A percentile compares a stretch with the other conserved stretches of the same genome.
These are phyloP conservation scores for Tetrax tetrax DNA, from an alignment of 2,113 vertebrate species.

Conservation along the genomic window DNA sequence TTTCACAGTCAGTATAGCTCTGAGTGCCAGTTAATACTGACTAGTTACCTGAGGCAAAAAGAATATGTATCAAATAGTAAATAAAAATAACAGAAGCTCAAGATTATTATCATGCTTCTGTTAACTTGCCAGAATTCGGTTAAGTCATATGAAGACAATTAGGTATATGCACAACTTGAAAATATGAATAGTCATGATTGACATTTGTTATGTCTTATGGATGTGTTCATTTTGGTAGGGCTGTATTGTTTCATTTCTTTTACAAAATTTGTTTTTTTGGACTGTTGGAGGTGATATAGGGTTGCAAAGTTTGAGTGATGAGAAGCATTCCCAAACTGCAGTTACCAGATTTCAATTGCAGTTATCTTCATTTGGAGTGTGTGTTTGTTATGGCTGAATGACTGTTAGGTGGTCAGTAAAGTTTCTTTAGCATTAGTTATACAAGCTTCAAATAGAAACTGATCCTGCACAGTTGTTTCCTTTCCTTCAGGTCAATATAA, in stretches of 20 bases:
- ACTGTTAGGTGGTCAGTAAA: neutral
- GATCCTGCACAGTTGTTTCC: neutral
- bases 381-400: neutral
- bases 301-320: neutral
- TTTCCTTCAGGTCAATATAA: neutral
- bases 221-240: neutral
- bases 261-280: neutral
- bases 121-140: neutral
- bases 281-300: fast-evolving
- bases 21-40: neutral
- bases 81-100: neutral
- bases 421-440: neutral
- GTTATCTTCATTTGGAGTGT: neutral
- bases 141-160: neutral
- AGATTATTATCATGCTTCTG: neutral
- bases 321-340: neutral
- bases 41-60: neutral
- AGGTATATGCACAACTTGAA: neutral
- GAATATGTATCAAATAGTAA: neutral
- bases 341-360: neutral
- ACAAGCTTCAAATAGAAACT: neutral
- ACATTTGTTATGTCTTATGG: neutral
- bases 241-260: neutral
- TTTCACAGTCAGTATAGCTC: neutral
- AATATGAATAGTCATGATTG: neutral